Conservation (phyloP, 2,888 invertebrate genomes). For the Sipunculus nudus region DNA sequence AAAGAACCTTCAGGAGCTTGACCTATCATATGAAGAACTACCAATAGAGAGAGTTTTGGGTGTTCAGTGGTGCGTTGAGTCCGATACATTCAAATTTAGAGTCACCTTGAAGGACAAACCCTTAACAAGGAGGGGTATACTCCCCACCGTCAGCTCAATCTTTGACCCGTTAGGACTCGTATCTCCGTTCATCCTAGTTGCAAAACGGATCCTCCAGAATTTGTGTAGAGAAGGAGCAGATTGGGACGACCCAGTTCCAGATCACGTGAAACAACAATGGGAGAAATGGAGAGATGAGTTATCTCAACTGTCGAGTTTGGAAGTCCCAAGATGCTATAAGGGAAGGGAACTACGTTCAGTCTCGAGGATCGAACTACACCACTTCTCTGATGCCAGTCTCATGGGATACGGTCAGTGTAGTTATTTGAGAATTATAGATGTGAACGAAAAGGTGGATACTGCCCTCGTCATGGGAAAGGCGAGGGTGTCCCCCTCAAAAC, state of each 20-base stretch:
- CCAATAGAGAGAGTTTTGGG: conserved; percentile 5
- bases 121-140: conserved; percentile 11
- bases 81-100: conserved; percentile 8
- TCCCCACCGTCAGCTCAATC: conserved; percentile 11
- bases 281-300: conserved; percentile 11
- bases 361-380: conserved; percentile 11
- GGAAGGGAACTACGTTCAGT: neutral
- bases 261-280: conserved; percentile 1
- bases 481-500: conserved; percentile 17
- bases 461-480: conserved; percentile 19
- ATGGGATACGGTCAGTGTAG: conserved; percentile 24
- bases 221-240: neutral
- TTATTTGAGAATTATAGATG: conserved; percentile 7
- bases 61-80: neutral
- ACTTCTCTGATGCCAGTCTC: conserved; percentile 23
- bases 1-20: neutral
- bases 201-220: conserved; percentile 12
- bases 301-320: neutral
- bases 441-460: conserved; percentile 9
- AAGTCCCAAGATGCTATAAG: neutral
- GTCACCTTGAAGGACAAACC: neutral
- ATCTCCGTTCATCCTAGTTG: conserved; percentile 58
- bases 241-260: conserved; percentile 20
- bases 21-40: neutral
- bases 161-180: conserved; percentile 61